Evolutionary conservation across 2,888 invertebrate species (phyloP).

Genomic region (Ethmia dodecea): DNA sequence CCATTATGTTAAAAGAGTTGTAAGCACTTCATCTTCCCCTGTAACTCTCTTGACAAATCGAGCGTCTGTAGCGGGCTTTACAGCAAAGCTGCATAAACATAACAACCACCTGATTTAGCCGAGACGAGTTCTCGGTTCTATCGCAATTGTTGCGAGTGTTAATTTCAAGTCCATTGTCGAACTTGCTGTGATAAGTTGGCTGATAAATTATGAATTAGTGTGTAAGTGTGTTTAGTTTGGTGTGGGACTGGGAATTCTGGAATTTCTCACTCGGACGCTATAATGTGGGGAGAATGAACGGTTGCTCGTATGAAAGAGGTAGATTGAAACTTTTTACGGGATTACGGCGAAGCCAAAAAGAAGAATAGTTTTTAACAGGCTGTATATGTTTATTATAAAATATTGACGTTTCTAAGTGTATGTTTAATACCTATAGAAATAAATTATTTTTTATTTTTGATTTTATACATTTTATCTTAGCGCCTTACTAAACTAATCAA

Average conservation of each 20-base stretch:
- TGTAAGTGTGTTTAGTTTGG: not conserved
- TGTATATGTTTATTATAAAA: not conserved
- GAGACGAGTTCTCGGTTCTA: conserved; percentile 5
- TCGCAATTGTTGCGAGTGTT: conserved; percentile 22
- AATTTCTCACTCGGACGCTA: not conserved
- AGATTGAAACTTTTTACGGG: not conserved
- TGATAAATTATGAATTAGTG: conserved; percentile 47
- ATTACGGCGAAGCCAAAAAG: not conserved
- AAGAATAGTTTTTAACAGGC: not conserved
- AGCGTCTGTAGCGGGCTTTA: no score
- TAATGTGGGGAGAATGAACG: not conserved
- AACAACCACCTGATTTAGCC: conserved; percentile 36
- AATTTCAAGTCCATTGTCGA: conserved; percentile 42
- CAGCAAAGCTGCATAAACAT: conserved; percentile 35
- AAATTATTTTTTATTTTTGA: no score
- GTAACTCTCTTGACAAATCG: no score
- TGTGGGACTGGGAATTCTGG: not conserved
- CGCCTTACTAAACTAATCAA: no score
- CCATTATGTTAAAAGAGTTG: no score
- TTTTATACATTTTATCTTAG: no score
- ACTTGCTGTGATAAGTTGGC: conserved; percentile 43
- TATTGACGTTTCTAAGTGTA: no score
- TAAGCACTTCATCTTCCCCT: no score
- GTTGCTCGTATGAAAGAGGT: not conserved
- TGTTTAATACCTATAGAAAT: no score